phyloP scores from a whole-genome alignment of 1,140 invertebrate species.

The Philaenus spumarius region DNA sequence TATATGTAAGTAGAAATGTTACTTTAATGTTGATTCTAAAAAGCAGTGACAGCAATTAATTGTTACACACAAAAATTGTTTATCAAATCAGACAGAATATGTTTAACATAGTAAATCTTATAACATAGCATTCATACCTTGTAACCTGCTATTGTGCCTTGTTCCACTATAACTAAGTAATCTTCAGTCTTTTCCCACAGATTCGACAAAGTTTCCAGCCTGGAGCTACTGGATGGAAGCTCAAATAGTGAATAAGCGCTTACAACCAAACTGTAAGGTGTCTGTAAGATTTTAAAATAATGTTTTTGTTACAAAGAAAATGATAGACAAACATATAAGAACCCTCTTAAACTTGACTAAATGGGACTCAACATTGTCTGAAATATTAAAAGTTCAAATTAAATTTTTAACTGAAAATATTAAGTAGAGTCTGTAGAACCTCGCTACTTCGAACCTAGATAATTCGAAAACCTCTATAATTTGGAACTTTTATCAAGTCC shows the following conservation, averaged over 20 bases:
- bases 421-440: too few relatives aligned
- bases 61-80: not conserved
- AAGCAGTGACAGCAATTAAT: not conserved
- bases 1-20: not conserved
- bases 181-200: slow-evolving; percentile 81
- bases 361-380: not conserved
- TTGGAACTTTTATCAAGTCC: too few relatives aligned
- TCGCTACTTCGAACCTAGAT: too few relatives aligned
- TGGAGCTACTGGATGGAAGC: slow-evolving; percentile 53
- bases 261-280: slow-evolving; percentile 71
- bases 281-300: too few relatives aligned
- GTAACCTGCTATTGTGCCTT: slow-evolving; percentile 75
- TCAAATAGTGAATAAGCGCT: slow-evolving; percentile 78
- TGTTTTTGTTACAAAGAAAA: too few relatives aligned
- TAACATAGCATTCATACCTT: slow-evolving; percentile 41
- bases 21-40: not conserved
- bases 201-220: slow-evolving; percentile 64
- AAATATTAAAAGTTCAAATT: too few relatives aligned
- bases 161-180: slow-evolving; percentile 78
- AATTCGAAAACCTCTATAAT: too few relatives aligned
- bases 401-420: too few relatives aligned
- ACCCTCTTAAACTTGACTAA: not conserved
- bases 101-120: slow-evolving; percentile 3
- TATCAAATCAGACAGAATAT: not conserved
- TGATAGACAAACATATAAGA: too few relatives aligned